phyloP scores from a whole-genome alignment of 2,797 vertebrate genomes.

The Gambelia wislizenii region DNA sequence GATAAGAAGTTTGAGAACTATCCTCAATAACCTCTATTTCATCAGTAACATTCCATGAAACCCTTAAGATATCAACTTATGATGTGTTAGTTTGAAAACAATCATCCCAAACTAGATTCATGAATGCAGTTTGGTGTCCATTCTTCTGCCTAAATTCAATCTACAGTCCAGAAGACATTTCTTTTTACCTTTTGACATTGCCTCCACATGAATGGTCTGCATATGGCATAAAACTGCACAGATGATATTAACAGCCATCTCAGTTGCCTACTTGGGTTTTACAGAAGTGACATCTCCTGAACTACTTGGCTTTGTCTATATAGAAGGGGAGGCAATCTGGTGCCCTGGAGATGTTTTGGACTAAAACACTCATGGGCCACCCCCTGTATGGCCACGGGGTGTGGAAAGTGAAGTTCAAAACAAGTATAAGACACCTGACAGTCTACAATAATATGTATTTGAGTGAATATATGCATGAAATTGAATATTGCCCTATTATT shows the following conservation, averaged over 20 bases:
- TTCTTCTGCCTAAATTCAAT: neutral
- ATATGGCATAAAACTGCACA: neutral
- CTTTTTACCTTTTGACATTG: neutral
- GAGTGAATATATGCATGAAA: neutral
- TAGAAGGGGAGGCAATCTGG: too few relatives aligned
- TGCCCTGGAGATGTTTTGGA: too few relatives aligned
- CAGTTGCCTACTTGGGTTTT: neutral
- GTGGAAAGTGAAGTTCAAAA: too few relatives aligned
- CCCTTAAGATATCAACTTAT: neutral
- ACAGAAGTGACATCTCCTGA: neutral
- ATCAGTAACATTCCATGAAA: neutral
- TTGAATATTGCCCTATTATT: neutral
- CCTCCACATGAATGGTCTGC: neutral
- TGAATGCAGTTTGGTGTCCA: neutral
- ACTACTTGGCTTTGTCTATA: neutral
- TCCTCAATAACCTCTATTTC: neutral
- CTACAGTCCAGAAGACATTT: neutral
- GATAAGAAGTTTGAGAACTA: neutral
- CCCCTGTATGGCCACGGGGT: too few relatives aligned
- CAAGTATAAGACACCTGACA: too few relatives aligned
- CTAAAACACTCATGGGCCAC: too few relatives aligned
- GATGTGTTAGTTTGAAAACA: neutral
- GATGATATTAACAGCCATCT: too few relatives aligned
- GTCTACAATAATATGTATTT: too few relatives aligned
- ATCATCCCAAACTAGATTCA: neutral